These are phyloP conservation scores for Elephas maximus DNA, from an alignment of 2,113 vertebrate genomes.

Conservation along the genomic window DNA sequence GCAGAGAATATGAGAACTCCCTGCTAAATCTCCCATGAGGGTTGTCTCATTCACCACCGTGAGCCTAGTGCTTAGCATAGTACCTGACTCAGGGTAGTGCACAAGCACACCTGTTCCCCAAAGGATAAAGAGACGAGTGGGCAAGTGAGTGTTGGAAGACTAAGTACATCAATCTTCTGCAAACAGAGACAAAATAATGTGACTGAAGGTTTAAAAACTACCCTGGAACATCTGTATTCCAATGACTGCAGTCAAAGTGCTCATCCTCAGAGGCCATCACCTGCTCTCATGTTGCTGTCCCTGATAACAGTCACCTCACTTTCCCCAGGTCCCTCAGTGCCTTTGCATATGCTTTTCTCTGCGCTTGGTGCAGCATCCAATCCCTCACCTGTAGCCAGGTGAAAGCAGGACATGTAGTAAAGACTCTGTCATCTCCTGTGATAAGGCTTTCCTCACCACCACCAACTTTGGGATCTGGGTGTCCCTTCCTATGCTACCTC, in stretches of 20 bases:
- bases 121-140: not conserved
- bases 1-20: rapidly evolving
- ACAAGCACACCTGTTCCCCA: no score
- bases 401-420: not conserved
- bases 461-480: not conserved
- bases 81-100: no score
- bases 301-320: not conserved
- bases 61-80: no score
- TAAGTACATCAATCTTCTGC: not conserved
- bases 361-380: not conserved
- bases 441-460: not conserved
- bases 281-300: no score
- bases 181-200: no score
- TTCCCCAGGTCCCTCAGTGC: not conserved
- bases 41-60: not conserved
- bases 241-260: not conserved
- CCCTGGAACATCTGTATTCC: not conserved
- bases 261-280: not conserved
- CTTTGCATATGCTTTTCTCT: not conserved
- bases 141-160: not conserved
- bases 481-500: rapidly evolving
- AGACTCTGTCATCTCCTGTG: not conserved
- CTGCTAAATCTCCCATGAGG: rapidly evolving
- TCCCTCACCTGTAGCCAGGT: not conserved
- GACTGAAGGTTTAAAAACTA: not conserved